Evolutionary conservation across 1,140 invertebrate species (phyloP), one percentile per base, ranked within the genome.

Genomic region (Drosophila ironensis): DNA sequence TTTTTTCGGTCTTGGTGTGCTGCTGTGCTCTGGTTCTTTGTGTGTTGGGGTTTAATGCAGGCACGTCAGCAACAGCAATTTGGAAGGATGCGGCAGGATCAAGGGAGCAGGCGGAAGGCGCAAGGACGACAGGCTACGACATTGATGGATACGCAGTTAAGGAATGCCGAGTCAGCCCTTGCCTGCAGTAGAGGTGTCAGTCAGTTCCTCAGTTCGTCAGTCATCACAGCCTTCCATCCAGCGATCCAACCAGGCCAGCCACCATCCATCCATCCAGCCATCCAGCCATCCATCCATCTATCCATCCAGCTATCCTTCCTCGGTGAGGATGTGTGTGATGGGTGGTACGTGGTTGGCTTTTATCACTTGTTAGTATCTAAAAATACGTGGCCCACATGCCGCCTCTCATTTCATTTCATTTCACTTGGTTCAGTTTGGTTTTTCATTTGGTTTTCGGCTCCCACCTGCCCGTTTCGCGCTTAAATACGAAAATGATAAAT

Each of bases 401-500:
- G 74, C 71, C 72, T 72, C 73, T 77, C 59, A 81, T 81, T 81
- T 80, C 69, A 54, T 53, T 66, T 75, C 60, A 73, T 61, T 76
- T 68, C 47, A 67, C 70, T 81, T 71, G 37, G 27, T 77, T 82
- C 56, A 33, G 19, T 70, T 70, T 70, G 57, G 42, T 63, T 63
- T 75, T 69, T 64, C 51, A 33, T 72, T 64, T 72, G 38, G 48
- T 54, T 42, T 63, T 40, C 42, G 14, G 12, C 50, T 22, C 46
- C 24, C 72, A 80, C 78, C 74, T 84, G 74, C 59, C 46, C 27
- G n/a, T n/a, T n/a, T n/a, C 48, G 42, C 80, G 52, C 74, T 75
- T 86, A 86, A 84, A 84, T 68, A 86, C 80, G n/a, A 80, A 86
- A 86, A 86, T 86, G 80, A 86, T 86, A 86, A 86, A 86, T 86